These are phyloP conservation scores for Endomychus coccineus DNA, from an alignment of 2,888 invertebrate genomes.

Conservation along the genomic window DNA sequence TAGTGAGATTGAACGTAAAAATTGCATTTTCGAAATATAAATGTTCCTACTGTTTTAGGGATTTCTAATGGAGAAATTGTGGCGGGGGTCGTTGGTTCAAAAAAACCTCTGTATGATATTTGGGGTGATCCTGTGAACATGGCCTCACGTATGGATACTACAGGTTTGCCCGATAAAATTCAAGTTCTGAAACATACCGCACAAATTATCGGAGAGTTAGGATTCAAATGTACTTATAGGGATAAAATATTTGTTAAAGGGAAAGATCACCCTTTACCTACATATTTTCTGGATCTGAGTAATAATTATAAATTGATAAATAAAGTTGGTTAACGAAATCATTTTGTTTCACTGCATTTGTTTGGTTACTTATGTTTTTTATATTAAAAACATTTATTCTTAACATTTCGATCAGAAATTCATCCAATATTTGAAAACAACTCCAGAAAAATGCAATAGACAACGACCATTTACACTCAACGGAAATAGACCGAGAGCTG, in stretches of 20 bases:
- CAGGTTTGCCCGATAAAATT: conserved; percentile 71
- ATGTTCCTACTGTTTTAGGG: conserved; percentile 48
- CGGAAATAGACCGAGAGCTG: too few relatives aligned
- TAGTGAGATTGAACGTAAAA: too few relatives aligned
- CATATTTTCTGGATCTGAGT: conserved; percentile 65
- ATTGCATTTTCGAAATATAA: too few relatives aligned
- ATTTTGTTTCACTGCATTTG: too few relatives aligned
- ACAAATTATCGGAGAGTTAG: conserved; percentile 47
- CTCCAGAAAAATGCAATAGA: too few relatives aligned
- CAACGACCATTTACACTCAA: too few relatives aligned
- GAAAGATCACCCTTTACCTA: conserved; percentile 56
- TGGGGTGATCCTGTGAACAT: conserved; percentile 97
- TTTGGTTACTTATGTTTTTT: too few relatives aligned
- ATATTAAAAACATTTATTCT: too few relatives aligned
- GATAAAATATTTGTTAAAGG: conserved; percentile 70
- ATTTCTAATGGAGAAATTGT: conserved; percentile 86
- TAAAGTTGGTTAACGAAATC: too few relatives aligned
- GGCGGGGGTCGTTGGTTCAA: conserved; percentile 86
- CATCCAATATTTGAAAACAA: too few relatives aligned
- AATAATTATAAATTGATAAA: too few relatives aligned
- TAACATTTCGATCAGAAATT: too few relatives aligned
- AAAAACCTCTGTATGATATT: conserved; percentile 91
- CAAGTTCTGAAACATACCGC: conserved; percentile 50
- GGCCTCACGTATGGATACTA: conserved; percentile 93
- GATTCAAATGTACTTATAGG: conserved; percentile 60